Percentiles rank a stretch among this genome's conserved stretches.
Evolutionary conservation across 2,113 vertebrate genomes (phyloP).

Genomic region (Eclectus roratus): DNA sequence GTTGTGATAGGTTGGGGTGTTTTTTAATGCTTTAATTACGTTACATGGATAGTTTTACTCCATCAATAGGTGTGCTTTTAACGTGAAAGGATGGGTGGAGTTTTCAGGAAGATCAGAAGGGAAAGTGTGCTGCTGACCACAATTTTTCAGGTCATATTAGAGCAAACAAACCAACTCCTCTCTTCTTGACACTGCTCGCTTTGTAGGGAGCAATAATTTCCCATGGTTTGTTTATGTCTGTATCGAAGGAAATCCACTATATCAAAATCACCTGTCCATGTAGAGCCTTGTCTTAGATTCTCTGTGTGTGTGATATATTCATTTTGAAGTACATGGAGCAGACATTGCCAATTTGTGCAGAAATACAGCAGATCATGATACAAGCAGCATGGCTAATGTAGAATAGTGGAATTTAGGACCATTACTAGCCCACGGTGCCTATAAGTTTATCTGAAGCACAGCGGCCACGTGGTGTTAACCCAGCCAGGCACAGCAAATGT

Average conservation of each 20-base stretch:
- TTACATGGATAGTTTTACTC: neutral
- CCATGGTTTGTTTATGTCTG: constrained; percentile 10
- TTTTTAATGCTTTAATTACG: neutral
- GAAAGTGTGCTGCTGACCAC: neutral
- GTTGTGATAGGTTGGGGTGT: neutral
- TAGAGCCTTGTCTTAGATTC: neutral
- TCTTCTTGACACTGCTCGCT: neutral
- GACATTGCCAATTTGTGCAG: neutral
- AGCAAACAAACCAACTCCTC: neutral
- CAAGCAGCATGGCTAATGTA: neutral
- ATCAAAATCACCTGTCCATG: neutral
- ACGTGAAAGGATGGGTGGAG: neutral
- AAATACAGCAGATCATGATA: neutral
- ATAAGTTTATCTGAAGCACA: neutral
- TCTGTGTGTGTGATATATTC: neutral
- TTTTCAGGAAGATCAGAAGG: neutral
- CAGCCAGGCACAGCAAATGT: neutral
- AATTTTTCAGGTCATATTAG: neutral
- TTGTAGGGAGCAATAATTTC: neutral
- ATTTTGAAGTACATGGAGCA: accelerated
- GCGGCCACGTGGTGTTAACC: neutral
- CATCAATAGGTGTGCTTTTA: neutral
- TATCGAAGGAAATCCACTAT: neutral
- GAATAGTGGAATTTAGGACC: neutral
- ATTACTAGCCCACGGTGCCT: neutral